A percentile compares a stretch with the other conserved stretches of the same genome.
Evolutionary conservation across 2,797 vertebrate species (phyloP).

Genomic region (Enteromius treurensis): DNA sequence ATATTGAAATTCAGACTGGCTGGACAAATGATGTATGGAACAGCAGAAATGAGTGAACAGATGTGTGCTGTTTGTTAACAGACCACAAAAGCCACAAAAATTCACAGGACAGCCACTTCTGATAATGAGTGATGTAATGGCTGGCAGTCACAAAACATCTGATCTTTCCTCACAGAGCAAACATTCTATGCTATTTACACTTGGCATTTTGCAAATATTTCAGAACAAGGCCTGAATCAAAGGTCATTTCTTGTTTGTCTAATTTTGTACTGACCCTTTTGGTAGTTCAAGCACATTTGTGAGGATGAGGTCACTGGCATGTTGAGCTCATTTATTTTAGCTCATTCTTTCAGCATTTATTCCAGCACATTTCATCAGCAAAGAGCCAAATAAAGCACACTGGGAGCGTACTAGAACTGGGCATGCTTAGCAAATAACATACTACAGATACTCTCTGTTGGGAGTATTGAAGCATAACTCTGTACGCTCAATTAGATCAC

Average conservation of each 20-base stretch:
- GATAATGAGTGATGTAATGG: neutral
- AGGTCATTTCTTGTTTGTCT: constrained; percentile 23
- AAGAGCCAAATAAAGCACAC: neutral
- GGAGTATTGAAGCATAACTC: constrained; percentile 5
- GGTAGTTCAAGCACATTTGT: constrained; percentile 2
- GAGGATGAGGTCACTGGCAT: constrained; percentile 22
- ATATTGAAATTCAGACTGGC: constrained; percentile 9
- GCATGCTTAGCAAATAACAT: constrained; percentile 4
- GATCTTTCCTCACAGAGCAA: neutral
- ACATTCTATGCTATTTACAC: constrained; percentile 30
- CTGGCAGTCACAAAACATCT: neutral
- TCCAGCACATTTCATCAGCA: neutral
- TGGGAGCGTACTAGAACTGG: neutral
- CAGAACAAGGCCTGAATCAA: constrained; percentile 31
- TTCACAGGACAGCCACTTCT: neutral
- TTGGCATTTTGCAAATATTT: constrained; percentile 36
- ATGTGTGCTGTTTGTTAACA: constrained; percentile 26
- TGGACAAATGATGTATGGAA: neutral
- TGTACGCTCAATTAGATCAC: constrained; percentile 29
- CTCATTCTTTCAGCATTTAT: constrained; percentile 5
- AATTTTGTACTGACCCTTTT: constrained; percentile 4
- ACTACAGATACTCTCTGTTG: neutral
- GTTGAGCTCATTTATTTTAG: constrained; percentile 20
- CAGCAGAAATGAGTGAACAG: neutral
- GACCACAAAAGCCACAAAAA: constrained; percentile 10